Conservation (phyloP, 2,888 invertebrate species). For the Eumerus sabulonum region DNA sequence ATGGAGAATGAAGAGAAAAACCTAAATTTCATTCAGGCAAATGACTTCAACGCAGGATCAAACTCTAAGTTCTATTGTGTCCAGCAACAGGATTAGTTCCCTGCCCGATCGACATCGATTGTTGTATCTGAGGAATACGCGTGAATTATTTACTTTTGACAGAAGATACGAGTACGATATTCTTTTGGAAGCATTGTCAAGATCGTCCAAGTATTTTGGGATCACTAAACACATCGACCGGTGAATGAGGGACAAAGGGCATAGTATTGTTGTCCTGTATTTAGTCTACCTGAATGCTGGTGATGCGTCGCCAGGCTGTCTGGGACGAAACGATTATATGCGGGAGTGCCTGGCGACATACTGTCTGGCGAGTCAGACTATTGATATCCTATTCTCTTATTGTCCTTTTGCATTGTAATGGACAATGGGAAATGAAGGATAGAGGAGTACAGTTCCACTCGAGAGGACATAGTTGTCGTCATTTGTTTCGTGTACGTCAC, state of each 20-base stretch:
- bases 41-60: conserved; percentile 52
- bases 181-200: conserved; percentile 53
- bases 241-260: conserved; percentile 22
- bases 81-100: conserved; percentile 59
- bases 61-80: conserved; percentile 48
- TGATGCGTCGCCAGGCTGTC: conserved; percentile 39
- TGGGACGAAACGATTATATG: conserved; percentile 24
- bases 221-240: conserved; percentile 8
- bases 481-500: conserved; percentile 35
- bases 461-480: conserved; percentile 26
- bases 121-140: conserved; percentile 39
- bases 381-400: conserved; percentile 16
- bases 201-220: conserved; percentile 53
- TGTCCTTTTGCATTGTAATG: conserved; percentile 10
- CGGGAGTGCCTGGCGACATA: conserved; percentile 62
- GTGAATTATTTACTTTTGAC: conserved; percentile 69
- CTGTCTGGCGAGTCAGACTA: conserved; percentile 54
- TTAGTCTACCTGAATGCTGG: conserved; percentile 41
- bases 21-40: conserved; percentile 44
- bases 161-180: conserved; percentile 59
- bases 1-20: conserved; percentile 12
- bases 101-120: conserved; percentile 24
- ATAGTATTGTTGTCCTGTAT: conserved; percentile 11
- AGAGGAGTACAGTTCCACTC: conserved; percentile 43
- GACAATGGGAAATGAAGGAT: no score